phyloP scores from a whole-genome alignment of 1,140 invertebrate genomes.

The Papilio polytes region DNA sequence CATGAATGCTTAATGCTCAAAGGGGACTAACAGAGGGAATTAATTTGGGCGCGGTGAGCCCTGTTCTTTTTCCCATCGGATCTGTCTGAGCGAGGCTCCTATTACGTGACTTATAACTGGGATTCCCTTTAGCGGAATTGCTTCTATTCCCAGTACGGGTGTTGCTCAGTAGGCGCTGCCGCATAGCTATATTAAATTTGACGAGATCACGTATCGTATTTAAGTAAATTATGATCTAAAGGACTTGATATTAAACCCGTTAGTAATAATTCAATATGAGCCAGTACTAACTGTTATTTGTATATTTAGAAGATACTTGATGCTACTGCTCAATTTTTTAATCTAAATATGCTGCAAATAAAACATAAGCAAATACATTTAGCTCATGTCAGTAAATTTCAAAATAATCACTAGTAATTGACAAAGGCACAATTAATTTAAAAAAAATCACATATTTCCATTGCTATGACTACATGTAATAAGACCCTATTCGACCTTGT shows the following conservation, averaged over 20 bases:
- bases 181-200: slow-evolving; percentile 20
- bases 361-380: too few species aligned
- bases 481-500: slow-evolving; percentile 33
- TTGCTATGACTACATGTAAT: slow-evolving; percentile 30
- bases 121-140: slow-evolving; percentile 35
- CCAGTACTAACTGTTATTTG: neutral
- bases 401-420: too few species aligned
- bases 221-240: neutral
- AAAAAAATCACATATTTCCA: neutral
- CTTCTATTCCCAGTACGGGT: slow-evolving; percentile 20
- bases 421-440: too few species aligned
- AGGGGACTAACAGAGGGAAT: slow-evolving; percentile 47
- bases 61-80: slow-evolving; percentile 35
- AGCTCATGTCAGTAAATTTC: too few species aligned
- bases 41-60: slow-evolving; percentile 52
- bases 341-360: too few species aligned
- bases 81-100: slow-evolving; percentile 35
- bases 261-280: neutral
- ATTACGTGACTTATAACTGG: slow-evolving; percentile 40
- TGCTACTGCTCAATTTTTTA: too few species aligned
- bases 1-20: slow-evolving; percentile 62
- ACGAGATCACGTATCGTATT: slow-evolving; percentile 10
- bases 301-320: neutral
- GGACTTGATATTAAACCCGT: neutral
- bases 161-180: neutral